Evolutionary conservation across 2,113 vertebrate genomes (phyloP), one percentile per base, ranked within the genome.

Genomic region (Camarhynchus parvulus): DNA sequence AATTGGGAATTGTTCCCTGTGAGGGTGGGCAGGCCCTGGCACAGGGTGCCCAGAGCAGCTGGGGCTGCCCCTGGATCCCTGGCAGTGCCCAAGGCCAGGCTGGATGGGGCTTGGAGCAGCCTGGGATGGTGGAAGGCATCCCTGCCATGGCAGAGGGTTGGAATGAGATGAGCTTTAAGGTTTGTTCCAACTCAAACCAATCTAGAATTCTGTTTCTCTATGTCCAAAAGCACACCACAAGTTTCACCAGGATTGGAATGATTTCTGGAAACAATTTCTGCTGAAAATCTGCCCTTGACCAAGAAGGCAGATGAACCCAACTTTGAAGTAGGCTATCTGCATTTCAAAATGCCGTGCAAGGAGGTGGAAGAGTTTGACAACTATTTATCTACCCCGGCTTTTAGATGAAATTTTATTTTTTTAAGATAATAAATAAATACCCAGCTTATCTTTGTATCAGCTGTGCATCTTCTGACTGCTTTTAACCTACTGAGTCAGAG

Each of bases 21-120:
- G n/a, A n/a, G n/a, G 37, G 22, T 15, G 27, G 8, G 0, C 0
- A 52, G 31, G 27, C 33, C 27, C 39, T 77, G 83, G 31, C 62
- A 25, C 44, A 52, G 31, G 21, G 5, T 86, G 72, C 6, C 44
- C 72, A 76, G 61, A 44, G 53, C 0, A 75, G 35, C 42, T 67
- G 70, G 11, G 50, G 27, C 53, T 52, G 33, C 22, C 46, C 39
- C 42, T 83, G 80, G 46, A 49, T 63, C 30, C 17, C 75, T 72
- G 41, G 16, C 0, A 64, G 49, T 35, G 42, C 0, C 50, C 25
- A 22, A 50, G 20, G 7, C 31, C 67, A 73, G 50, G 25, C 0
- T 72, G 41, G 35, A 8, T 72, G 41, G 35, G 30, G 16, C 30
- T 28, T 4, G 37, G 61, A 75, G 2, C 33, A 46, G 0, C 11